phyloP scores from a whole-genome alignment of 2,888 invertebrate genomes.

The Lithophane leautieri region DNA sequence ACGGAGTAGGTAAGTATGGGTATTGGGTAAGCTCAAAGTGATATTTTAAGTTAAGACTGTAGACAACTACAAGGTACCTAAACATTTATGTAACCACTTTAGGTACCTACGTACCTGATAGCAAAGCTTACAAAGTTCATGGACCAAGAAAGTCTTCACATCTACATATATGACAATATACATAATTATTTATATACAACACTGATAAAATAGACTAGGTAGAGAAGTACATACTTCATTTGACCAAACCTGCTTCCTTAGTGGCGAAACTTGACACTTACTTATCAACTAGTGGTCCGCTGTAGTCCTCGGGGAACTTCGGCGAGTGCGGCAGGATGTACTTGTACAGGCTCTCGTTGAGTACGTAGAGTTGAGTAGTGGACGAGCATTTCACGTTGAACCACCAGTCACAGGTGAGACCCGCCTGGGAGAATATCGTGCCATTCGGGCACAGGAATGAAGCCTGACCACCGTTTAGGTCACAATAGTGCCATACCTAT shows the following conservation, averaged over 20 bases:
- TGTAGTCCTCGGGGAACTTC: constrained; percentile 97
- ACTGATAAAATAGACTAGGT: background rate
- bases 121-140: background rate
- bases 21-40: background rate
- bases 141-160: background rate
- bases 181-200: background rate
- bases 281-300: constrained; percentile 96
- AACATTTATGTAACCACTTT: background rate
- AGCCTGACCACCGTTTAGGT: constrained; percentile 96
- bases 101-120: background rate
- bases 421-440: constrained; percentile 97
- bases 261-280: constrained; percentile 79
- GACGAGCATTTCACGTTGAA: constrained; percentile 96
- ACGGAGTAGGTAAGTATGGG: constrained; percentile 7
- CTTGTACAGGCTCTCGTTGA: constrained; percentile 97
- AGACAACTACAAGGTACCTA: background rate
- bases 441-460: constrained; percentile 97
- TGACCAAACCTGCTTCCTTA: background rate
- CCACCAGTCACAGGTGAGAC: constrained; percentile 98
- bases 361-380: constrained; percentile 95
- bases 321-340: constrained; percentile 96
- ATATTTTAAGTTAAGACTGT: background rate
- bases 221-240: background rate
- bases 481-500: constrained; percentile 98
- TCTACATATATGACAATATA: background rate